phyloP scores from a whole-genome alignment of 2,113 vertebrate genomes.

The Serilophus lunatus region DNA sequence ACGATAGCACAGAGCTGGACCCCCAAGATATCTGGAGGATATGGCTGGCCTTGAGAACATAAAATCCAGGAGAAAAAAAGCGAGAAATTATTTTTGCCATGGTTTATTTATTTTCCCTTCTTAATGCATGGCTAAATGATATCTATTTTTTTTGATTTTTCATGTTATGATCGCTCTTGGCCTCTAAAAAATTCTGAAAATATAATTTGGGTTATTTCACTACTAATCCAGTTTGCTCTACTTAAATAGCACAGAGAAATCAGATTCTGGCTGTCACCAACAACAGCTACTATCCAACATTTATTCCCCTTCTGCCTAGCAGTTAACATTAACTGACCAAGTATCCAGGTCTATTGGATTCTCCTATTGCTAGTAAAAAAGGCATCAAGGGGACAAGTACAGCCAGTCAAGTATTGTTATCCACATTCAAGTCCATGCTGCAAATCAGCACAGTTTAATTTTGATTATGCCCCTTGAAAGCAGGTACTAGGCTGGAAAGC shows the following conservation, averaged over 20 bases:
- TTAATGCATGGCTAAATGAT: neutral
- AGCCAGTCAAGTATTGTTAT: neutral
- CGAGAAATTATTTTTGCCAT: neutral
- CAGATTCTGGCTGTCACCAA: neutral
- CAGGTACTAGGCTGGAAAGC: neutral
- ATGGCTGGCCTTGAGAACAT: rapidly evolving
- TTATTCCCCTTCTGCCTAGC: neutral
- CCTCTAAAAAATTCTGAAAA: neutral
- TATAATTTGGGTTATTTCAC: neutral
- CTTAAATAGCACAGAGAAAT: neutral
- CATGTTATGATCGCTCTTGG: neutral
- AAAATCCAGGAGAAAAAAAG: neutral
- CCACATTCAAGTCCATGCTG: neutral
- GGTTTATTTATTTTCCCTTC: neutral
- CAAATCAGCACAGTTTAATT: neutral
- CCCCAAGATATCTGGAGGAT: neutral
- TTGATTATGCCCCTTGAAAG: neutral
- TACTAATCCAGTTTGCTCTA: neutral
- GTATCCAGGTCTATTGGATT: neutral
- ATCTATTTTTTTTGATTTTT: neutral
- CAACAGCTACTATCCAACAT: neutral
- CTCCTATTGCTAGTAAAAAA: too few relatives aligned
- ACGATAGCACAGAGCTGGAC: neutral
- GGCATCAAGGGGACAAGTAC: neutral
- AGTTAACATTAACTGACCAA: neutral